phyloP scores from a whole-genome alignment of 2,888 invertebrate genomes.

The Pharmacophagus antenor region DNA sequence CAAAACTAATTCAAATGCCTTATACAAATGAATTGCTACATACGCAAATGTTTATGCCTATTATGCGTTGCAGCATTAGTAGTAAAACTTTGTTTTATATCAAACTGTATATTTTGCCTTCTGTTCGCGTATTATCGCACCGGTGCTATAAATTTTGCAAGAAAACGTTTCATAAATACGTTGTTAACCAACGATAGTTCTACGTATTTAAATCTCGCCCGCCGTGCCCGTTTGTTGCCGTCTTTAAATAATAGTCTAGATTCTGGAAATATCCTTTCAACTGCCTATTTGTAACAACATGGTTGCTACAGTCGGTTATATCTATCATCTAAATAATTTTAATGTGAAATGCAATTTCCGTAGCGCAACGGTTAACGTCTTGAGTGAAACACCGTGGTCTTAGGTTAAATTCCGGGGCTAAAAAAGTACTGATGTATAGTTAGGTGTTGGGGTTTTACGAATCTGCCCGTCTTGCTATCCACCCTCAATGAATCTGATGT shows the following conservation, averaged over 20 bases:
- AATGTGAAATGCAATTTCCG: too few relatives aligned
- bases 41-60: too few relatives aligned
- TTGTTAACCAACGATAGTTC: slow-evolving; percentile 4
- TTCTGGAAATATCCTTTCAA: slow-evolving; percentile 7
- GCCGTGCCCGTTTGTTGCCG: slow-evolving; percentile 2
- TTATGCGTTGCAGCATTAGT: neutral
- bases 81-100: slow-evolving; percentile 6
- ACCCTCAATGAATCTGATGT: too few relatives aligned
- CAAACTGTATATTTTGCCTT: neutral
- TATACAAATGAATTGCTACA: too few relatives aligned
- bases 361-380: too few relatives aligned
- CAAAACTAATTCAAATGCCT: too few relatives aligned
- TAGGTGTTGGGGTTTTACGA: too few relatives aligned
- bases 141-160: slow-evolving; percentile 12
- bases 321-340: too few relatives aligned
- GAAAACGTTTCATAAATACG: slow-evolving; percentile 14
- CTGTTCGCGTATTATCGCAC: slow-evolving; percentile 2
- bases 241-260: neutral
- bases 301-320: neutral
- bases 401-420: too few relatives aligned
- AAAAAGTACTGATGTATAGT: too few relatives aligned
- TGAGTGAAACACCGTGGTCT: too few relatives aligned
- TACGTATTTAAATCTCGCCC: slow-evolving; percentile 1
- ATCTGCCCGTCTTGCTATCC: too few relatives aligned
- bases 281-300: neutral